Conservation (phyloP, 2,888 invertebrate genomes). For the Arrhopalites spinosus region DNA sequence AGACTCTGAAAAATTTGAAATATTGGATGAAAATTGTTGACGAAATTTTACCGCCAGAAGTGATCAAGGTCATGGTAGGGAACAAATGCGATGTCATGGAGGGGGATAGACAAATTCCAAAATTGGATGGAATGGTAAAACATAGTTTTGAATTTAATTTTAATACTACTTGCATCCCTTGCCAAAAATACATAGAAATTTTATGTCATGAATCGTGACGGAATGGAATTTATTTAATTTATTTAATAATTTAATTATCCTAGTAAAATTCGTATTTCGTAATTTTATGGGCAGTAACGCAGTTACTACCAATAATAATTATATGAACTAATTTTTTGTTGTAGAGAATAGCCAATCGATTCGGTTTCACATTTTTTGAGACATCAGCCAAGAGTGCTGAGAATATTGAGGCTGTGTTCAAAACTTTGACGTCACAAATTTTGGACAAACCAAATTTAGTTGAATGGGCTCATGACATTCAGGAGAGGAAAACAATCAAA, state of each 20-base stretch:
- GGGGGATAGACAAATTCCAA: not conserved
- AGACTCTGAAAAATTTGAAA: not conserved
- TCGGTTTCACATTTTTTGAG: constrained; percentile 14
- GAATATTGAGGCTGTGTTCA: not conserved
- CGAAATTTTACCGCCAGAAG: not conserved
- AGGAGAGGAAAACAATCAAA: too few species aligned
- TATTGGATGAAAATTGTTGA: not conserved
- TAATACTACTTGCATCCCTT: too few species aligned
- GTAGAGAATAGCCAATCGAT: not conserved
- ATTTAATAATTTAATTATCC: too few species aligned
- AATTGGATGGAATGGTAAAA: not conserved
- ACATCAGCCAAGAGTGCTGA: not conserved
- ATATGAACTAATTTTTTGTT: too few species aligned
- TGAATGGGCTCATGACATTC: too few species aligned
- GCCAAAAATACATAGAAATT: not conserved
- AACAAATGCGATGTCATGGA: constrained; percentile 13
- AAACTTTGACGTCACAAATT: not conserved
- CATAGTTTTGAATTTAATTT: too few species aligned
- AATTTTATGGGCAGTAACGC: too few species aligned
- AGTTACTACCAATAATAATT: too few species aligned
- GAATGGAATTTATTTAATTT: too few species aligned
- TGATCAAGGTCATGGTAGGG: not conserved
- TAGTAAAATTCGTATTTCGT: too few species aligned
- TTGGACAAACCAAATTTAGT: too few species aligned
- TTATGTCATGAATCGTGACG: not conserved